These are phyloP conservation scores for Symphodus melops DNA, from an alignment of 2,113 vertebrate species.

Conservation along the genomic window DNA sequence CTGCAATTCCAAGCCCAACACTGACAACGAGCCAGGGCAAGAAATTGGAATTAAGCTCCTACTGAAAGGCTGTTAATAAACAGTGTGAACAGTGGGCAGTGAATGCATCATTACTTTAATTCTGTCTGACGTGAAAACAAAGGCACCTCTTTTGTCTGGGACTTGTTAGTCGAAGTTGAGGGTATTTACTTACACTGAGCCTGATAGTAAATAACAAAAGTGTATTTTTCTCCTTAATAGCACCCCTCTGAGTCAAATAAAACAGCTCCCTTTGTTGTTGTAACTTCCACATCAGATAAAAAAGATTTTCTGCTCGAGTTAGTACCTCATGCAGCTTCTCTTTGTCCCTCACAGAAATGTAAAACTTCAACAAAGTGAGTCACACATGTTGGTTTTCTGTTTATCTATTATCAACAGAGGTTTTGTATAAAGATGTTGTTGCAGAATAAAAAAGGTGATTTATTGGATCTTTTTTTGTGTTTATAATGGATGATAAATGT, in stretches of 20 bases:
- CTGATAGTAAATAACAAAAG: conserved; percentile 7
- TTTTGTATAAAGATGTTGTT: neutral
- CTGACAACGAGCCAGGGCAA: conserved; percentile 29
- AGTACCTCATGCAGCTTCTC: neutral
- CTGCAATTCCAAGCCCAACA: conserved; percentile 1
- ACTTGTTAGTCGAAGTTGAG: conserved; percentile 2
- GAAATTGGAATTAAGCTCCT: conserved; percentile 13
- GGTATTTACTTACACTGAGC: neutral
- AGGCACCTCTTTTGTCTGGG: neutral
- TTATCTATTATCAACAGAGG: neutral
- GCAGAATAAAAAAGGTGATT: neutral
- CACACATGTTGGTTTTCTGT: neutral
- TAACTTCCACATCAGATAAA: conserved; percentile 41
- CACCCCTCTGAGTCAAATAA: conserved; percentile 11
- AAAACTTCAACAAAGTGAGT: neutral
- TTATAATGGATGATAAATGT: too few relatives aligned
- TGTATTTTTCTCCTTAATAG: conserved; percentile 1
- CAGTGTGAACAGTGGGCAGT: conserved; percentile 24
- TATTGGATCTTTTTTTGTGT: too few relatives aligned
- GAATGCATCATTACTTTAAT: conserved; percentile 21
- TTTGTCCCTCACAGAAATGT: conserved; percentile 1
- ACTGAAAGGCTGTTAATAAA: conserved; percentile 47
- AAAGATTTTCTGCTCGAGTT: neutral
- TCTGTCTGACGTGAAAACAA: neutral
- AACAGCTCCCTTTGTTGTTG: neutral